A percentile compares a stretch with the other conserved stretches of the same genome.
Evolutionary conservation across 2,888 invertebrate species (phyloP).

Genomic region (Capitulum mitella): DNA sequence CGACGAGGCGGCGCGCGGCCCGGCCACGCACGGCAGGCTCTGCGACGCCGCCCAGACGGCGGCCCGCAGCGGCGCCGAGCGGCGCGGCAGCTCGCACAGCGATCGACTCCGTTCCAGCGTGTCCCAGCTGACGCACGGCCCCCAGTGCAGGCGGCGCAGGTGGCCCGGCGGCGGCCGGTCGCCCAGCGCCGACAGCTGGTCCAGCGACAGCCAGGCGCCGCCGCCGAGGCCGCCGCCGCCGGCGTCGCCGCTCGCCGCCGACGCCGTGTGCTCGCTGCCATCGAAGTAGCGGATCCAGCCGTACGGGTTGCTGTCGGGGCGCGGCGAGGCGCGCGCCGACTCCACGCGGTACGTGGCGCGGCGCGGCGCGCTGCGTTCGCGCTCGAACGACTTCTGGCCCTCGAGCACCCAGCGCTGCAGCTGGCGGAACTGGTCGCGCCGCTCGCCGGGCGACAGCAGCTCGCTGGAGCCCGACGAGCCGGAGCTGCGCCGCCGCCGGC

Average conservation of each 20-base stretch:
- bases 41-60: constrained; percentile 10
- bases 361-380: neutral
- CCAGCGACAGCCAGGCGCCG: constrained; percentile 9
- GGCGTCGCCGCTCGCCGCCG: neutral
- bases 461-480: constrained; percentile 47
- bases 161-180: constrained; percentile 15
- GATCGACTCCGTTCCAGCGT: neutral
- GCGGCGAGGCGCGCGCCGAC: neutral
- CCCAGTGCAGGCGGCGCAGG: constrained; percentile 9
- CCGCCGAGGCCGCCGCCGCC: neutral
- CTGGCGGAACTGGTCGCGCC: constrained; percentile 34
- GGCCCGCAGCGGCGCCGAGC: neutral
- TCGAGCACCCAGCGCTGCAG: constrained; percentile 38
- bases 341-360: neutral
- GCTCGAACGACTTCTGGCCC: constrained; percentile 12
- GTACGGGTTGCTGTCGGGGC: constrained; percentile 21
- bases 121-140: constrained; percentile 16
- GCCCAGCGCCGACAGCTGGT: neutral
- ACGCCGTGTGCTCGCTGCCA: neutral
- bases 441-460: constrained; percentile 44
- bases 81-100: constrained; percentile 13
- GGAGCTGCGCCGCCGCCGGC: neutral
- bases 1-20: neutral
- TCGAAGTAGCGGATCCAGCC: constrained; percentile 26
- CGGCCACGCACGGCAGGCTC: constrained; percentile 3